Conservation (phyloP, 1,140 invertebrate genomes). For the Ceratosolen fusciceps region DNA sequence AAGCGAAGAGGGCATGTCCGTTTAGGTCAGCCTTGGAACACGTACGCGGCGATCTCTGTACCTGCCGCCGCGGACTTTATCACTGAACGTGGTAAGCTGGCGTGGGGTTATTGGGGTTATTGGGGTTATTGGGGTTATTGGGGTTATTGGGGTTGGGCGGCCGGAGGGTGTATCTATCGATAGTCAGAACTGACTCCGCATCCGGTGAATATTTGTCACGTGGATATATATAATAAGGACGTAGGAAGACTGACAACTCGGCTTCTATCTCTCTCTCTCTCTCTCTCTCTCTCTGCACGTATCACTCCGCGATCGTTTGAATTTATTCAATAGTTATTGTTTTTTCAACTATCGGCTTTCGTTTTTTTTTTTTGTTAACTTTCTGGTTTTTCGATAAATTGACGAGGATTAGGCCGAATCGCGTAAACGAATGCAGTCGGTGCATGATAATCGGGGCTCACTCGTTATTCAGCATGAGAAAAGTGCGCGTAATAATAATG, state of each 20-base stretch:
- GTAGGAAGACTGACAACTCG: conserved; percentile 25
- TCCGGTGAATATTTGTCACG: conserved; percentile 67
- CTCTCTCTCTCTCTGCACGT: conserved; percentile 31
- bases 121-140: too few relatives aligned
- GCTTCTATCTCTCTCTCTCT: conserved; percentile 31
- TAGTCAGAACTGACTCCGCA: conserved; percentile 61
- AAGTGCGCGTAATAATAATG: conserved; percentile 35
- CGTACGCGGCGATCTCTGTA: conserved; percentile 55
- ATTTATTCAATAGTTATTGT: conserved; percentile 30
- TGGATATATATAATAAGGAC: conserved; percentile 47
- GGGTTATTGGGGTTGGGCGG: too few relatives aligned
- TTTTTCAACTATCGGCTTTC: too few relatives aligned
- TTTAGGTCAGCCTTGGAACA: conserved; percentile 57
- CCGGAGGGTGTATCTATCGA: conserved; percentile 70
- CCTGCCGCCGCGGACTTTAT: conserved; percentile 20
- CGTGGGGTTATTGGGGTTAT: too few relatives aligned
- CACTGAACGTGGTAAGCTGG: too few relatives aligned
- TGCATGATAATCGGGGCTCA: neutral
- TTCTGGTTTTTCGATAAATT: neutral
- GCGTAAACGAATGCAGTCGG: too few relatives aligned
- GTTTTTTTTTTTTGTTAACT: neutral
- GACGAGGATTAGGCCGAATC: neutral
- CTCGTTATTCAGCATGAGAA: conserved; percentile 24
- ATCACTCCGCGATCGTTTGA: neutral
- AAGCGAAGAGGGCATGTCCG: conserved; percentile 66